Conservation (phyloP, 2,888 invertebrate species). For the Cristatella mucedo region DNA sequence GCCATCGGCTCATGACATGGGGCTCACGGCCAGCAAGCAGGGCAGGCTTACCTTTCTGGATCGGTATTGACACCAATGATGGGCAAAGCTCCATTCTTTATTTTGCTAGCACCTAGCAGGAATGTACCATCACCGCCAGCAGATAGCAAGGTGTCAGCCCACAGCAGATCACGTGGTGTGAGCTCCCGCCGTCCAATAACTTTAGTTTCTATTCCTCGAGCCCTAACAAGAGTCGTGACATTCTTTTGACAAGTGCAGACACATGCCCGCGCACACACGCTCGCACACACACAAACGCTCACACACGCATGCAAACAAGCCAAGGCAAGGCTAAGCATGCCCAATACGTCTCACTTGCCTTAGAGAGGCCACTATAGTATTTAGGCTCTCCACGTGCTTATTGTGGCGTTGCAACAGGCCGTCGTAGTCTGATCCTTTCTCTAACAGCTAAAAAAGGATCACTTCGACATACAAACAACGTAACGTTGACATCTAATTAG, state of each 20-base stretch:
- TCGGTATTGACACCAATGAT: slow-evolving; percentile 93
- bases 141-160: slow-evolving; percentile 59
- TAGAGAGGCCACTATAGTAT: background rate
- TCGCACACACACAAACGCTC: background rate
- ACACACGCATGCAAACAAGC: background rate
- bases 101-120: slow-evolving; percentile 71
- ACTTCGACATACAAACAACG: slow-evolving; percentile 12
- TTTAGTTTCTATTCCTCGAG: slow-evolving; percentile 57
- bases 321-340: background rate
- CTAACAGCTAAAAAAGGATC: slow-evolving; percentile 44
- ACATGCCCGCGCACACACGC: background rate
- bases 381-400: slow-evolving; percentile 44
- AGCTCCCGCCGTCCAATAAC: slow-evolving; percentile 44
- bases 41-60: slow-evolving; percentile 46
- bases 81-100: slow-evolving; percentile 60
- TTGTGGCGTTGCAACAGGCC: slow-evolving; percentile 59
- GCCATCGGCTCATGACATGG: no score
- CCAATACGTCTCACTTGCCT: background rate
- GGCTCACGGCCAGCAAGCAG: slow-evolving; percentile 10
- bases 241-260: slow-evolving; percentile 25
- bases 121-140: slow-evolving; percentile 93
- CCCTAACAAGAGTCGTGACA: slow-evolving; percentile 19
- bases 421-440: slow-evolving; percentile 71
- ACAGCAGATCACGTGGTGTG: slow-evolving; percentile 54
- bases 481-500: slow-evolving; percentile 12